Evolutionary conservation across 35 echinoderm and acorn worm species (phyloP).

Genomic region (Apostichopus japonicus): DNA sequence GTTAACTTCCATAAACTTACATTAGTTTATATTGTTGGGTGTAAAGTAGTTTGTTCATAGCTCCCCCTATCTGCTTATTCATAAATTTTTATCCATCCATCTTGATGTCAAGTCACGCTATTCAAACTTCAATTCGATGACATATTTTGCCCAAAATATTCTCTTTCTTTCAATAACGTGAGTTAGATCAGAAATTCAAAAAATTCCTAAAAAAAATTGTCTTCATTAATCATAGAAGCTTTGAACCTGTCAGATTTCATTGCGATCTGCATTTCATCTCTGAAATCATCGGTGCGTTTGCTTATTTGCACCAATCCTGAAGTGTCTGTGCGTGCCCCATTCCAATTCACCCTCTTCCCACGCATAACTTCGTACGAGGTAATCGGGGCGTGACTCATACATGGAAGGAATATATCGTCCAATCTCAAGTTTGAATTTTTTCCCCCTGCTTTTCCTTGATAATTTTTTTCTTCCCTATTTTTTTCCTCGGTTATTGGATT

Average conservation of each 20-base stretch:
- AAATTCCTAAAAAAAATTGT: not conserved
- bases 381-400: slow-evolving; percentile 38
- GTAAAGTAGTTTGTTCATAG: no score
- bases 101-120: no score
- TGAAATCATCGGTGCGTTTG: not conserved
- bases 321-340: slow-evolving; percentile 27
- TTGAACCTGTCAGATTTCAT: slow-evolving; percentile 42
- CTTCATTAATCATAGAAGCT: slow-evolving; percentile 17
- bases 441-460: not conserved
- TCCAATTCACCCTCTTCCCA: slow-evolving; percentile 11
- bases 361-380: slow-evolving; percentile 9
- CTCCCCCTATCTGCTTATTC: no score
- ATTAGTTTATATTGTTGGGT: no score
- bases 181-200: not conserved
- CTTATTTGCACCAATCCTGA: not conserved
- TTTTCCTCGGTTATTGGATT: not conserved
- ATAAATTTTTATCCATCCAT: no score
- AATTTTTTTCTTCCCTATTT: not conserved
- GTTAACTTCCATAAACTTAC: no score
- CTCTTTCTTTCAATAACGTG: not conserved
- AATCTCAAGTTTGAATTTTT: not conserved
- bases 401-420: not conserved
- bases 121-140: not conserved
- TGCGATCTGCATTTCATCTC: slow-evolving; percentile 16
- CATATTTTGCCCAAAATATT: not conserved